phyloP scores from a whole-genome alignment of 2,797 vertebrate species.

The Kryptopterus vitreolus region DNA sequence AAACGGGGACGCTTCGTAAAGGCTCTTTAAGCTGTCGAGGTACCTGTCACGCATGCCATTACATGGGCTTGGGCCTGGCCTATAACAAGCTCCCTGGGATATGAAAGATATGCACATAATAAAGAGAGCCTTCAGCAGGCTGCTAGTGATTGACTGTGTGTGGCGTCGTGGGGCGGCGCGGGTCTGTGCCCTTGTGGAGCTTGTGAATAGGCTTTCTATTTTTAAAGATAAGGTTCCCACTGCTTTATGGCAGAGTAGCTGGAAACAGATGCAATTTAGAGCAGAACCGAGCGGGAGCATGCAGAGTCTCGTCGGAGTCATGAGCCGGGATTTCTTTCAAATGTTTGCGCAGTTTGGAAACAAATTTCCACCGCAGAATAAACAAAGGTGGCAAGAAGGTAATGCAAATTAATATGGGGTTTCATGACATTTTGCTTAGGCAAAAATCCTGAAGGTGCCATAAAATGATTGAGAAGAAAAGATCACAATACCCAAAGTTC shows the following conservation, averaged over 20 bases:
- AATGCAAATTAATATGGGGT: conserved; percentile 6
- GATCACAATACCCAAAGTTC: background rate
- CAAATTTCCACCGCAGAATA: background rate
- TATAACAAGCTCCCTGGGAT: conserved; percentile 55
- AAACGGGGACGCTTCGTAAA: conserved; percentile 52
- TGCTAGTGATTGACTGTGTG: conserved; percentile 52
- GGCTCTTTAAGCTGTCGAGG: conserved; percentile 54
- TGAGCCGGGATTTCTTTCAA: conserved; percentile 9
- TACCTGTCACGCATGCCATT: conserved; percentile 53
- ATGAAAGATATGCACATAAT: conserved; percentile 60
- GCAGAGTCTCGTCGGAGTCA: conserved; percentile 14
- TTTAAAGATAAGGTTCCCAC: conserved; percentile 52
- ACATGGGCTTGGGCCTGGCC: conserved; percentile 49
- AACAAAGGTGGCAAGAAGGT: background rate
- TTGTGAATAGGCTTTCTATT: conserved; percentile 51
- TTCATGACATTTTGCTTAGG: background rate
- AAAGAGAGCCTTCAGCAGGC: conserved; percentile 52
- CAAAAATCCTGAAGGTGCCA: background rate
- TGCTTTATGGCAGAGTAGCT: conserved; percentile 37
- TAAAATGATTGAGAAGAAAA: background rate
- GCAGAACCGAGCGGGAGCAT: conserved; percentile 32
- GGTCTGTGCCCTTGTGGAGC: conserved; percentile 50
- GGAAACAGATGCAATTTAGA: conserved; percentile 46
- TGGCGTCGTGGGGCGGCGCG: conserved; percentile 41
- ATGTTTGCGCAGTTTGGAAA: conserved; percentile 11